A percentile compares a stretch with the other conserved stretches of the same genome.
phyloP scores from a whole-genome alignment of 2,113 vertebrate genomes.

The Amazona vittata region DNA sequence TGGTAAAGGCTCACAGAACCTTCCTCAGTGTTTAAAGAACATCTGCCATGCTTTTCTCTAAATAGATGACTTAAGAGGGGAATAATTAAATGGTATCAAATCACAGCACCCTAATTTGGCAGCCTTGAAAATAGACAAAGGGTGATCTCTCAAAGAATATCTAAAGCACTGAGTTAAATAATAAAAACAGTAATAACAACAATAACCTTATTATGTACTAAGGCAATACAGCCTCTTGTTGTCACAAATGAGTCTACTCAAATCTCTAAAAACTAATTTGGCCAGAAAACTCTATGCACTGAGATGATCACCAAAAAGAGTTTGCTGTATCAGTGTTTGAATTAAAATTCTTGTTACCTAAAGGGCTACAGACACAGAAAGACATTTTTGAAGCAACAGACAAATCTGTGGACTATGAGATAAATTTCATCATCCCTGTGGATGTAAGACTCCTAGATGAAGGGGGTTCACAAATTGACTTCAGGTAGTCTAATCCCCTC shows the following conservation, averaged over 20 bases:
- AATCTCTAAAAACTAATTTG: background rate
- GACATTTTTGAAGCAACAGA: background rate
- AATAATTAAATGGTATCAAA: constrained; percentile 39
- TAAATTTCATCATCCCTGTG: background rate
- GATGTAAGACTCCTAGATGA: background rate
- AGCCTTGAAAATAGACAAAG: constrained; percentile 12
- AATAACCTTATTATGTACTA: background rate
- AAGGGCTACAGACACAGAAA: background rate
- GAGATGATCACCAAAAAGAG: background rate
- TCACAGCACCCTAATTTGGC: background rate
- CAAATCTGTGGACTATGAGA: background rate
- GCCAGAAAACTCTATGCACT: background rate
- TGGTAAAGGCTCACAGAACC: background rate
- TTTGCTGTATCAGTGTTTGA: background rate
- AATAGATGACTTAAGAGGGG: background rate
- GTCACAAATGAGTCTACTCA: background rate
- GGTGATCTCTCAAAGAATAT: background rate
- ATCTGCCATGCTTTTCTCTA: background rate
- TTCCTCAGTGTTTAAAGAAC: constrained; percentile 36
- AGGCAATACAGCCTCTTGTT: background rate
- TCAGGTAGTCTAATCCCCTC: background rate
- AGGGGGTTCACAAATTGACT: background rate
- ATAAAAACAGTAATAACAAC: background rate
- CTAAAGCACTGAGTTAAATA: background rate
- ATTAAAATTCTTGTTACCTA: background rate